These are phyloP conservation scores for Serinus canaria DNA, from an alignment of 2,113 vertebrate species.

Conservation along the genomic window DNA sequence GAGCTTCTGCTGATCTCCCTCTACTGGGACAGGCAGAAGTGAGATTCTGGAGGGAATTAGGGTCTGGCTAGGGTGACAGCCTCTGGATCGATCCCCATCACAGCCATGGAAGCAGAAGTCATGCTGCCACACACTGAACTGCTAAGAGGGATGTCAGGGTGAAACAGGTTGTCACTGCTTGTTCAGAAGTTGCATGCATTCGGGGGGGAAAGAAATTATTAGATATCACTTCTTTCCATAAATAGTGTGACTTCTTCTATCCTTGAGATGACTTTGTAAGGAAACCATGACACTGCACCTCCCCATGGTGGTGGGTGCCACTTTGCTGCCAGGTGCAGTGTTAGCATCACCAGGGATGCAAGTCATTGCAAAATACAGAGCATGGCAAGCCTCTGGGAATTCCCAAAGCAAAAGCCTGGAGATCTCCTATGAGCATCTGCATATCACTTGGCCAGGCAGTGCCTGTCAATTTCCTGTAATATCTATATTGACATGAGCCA, in stretches of 20 bases:
- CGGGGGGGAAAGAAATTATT: not conserved
- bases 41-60: not conserved
- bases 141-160: not conserved
- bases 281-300: not conserved
- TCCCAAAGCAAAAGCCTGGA: not conserved
- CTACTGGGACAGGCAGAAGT: not conserved
- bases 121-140: not conserved
- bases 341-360: not conserved
- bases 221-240: not conserved
- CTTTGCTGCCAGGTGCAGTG: not conserved
- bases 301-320: accelerated
- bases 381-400: not conserved
- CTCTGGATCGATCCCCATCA: accelerated
- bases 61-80: not conserved
- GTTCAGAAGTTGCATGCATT: not conserved
- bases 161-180: accelerated
- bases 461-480: not conserved
- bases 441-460: not conserved
- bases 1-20: not conserved
- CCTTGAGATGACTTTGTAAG: not conserved
- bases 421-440: not conserved
- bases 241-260: not conserved
- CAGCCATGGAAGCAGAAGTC: not conserved
- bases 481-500: not conserved
- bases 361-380: not conserved